Evolutionary conservation across 53 echinoderm and acorn worm genomes (phyloP), one percentile per base, ranked within the genome.

Genomic region (Stichopus horrens): DNA sequence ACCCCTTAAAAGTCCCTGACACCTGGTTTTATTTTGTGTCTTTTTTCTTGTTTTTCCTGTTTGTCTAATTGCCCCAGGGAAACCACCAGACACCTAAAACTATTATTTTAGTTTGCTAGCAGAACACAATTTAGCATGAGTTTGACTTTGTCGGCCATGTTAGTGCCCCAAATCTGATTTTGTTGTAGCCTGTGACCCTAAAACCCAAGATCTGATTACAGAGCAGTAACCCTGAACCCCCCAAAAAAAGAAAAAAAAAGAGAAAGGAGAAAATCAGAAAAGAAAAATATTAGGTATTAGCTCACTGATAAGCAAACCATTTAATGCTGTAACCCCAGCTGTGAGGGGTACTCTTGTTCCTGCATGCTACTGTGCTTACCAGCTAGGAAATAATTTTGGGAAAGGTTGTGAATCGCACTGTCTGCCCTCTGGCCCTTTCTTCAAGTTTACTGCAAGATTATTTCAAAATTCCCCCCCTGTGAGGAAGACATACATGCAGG

Each of bases 61-160:
- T 63, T 81, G 56, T 81, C 81, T 20, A 57, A 81, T 58, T 56
- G 81, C 81, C 81, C 18, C 81, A 21, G 81, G 81, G 81, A 55
- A 52, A 81, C 81, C 81, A 81, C 58, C 56, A 81, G 58, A 81
- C 81, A 81, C 81, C 81, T 81, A 21, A 57, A 58, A 81, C 81
- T 57, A 79, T 21, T 55, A 77, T 77, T 81, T 57, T 75, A 37
- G 37, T 37, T 75, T 81, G 81, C 56, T 81, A 18, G 57, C 57
- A 55, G 56, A 81, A 56, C 22, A 22, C 53, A 81, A 79, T 20
- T 81, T 81, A 21, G 21, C 2, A 19, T 57, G 8, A n/a, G 57
- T 81, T 20, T 55, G 57, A 18, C 23, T 55, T 81, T 37, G 5
- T 4, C 20, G 4, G 63, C 63, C 63, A 13, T 63, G 10, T 16